Percentiles rank a stretch among this genome's conserved stretches.
Conservation (phyloP, 2,797 vertebrate genomes). For the Trachurus trachurus region DNA sequence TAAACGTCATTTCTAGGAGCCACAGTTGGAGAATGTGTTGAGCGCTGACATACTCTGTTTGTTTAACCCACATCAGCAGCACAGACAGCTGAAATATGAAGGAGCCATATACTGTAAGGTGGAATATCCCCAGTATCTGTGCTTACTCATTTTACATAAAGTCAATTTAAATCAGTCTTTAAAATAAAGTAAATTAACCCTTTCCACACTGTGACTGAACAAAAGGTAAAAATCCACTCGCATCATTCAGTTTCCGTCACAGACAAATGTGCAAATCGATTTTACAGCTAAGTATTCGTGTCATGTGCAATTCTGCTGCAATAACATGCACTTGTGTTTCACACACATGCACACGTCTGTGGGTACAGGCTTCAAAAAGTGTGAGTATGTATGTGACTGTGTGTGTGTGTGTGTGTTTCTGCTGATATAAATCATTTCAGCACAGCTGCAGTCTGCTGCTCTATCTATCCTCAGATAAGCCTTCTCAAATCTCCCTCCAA, state of each 20-base stretch:
- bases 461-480: conserved; percentile 86
- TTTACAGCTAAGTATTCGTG: conserved; percentile 66
- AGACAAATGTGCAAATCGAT: conserved; percentile 75
- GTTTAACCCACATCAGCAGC: background rate
- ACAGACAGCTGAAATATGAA: background rate
- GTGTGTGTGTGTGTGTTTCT: conserved; percentile 55
- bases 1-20: background rate
- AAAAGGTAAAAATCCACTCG: conserved; percentile 56
- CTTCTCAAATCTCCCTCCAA: conserved; percentile 87
- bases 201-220: conserved; percentile 47
- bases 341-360: conserved; percentile 50
- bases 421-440: conserved; percentile 87
- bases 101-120: background rate
- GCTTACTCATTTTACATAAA: background rate
- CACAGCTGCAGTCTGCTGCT: conserved; percentile 84
- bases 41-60: background rate
- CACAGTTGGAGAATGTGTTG: background rate
- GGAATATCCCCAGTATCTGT: background rate
- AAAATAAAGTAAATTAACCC: conserved; percentile 25
- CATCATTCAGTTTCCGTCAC: conserved; percentile 52
- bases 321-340: conserved; percentile 67
- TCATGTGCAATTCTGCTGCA: conserved; percentile 60
- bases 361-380: conserved; percentile 52
- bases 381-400: conserved; percentile 19
- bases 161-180: conserved; percentile 13